Evolutionary conservation across 2,888 invertebrate species (phyloP).

Genomic region (Drosophila birchii): DNA sequence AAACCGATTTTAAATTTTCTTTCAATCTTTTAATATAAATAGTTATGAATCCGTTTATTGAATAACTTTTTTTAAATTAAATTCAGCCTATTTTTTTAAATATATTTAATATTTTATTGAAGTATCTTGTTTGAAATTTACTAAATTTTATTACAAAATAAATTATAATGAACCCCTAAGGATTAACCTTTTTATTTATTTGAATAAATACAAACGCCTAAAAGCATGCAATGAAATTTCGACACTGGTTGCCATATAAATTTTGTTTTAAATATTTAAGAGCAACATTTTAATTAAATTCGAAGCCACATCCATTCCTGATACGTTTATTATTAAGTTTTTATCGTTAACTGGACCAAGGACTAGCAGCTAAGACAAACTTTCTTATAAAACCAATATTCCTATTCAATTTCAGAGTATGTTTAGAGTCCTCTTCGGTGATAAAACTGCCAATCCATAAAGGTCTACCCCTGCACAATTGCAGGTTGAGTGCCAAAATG

Average conservation of each 20-base stretch:
- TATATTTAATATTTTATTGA: neutral
- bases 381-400: neutral
- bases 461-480: slow-evolving; percentile 42
- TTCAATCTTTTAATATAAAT: no score
- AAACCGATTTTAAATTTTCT: no score
- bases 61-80: no score
- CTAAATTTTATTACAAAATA: no score
- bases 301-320: neutral
- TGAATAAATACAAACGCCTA: neutral
- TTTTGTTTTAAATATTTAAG: no score
- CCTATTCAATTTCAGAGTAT: neutral
- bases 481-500: slow-evolving; percentile 68
- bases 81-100: neutral
- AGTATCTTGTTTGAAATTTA: no score
- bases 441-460: slow-evolving; percentile 24
- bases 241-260: neutral
- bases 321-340: neutral
- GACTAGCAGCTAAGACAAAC: no score
- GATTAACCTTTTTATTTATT: no score
- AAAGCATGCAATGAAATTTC: neutral
- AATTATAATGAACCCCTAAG: no score
- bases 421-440: neutral
- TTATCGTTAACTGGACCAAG: neutral
- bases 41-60: no score
- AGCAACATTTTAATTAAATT: neutral